Evolutionary conservation across 2,113 vertebrate species (phyloP), one percentile per base, ranked within the genome.

Genomic region (Cyphomyrus discorhynchus): DNA sequence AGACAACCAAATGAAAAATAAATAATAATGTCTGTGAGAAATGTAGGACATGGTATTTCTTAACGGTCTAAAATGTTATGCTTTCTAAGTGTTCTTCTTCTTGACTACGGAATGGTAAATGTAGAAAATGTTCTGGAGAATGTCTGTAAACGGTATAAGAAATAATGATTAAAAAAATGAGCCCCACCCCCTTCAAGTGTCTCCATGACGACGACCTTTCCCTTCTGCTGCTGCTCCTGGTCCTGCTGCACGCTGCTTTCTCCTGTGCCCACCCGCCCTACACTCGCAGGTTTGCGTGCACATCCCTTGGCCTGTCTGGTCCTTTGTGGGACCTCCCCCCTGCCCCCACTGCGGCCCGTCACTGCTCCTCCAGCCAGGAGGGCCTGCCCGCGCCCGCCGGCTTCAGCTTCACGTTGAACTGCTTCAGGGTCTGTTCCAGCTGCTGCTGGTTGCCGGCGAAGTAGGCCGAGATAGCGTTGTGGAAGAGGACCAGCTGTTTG

Each of bases 301-400:
- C 45, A 17, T 35, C 24, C 31, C 88, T 47, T 24, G 5, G 58
- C 42, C 58, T 56, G 88, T 74, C 70, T 31, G 45, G 70, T 27
- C 74, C 47, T n/a, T 49, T 49, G 15, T 1, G 70, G 24, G 31
- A 53, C 45, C 35, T 49, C 27, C 24, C 58, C 45, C 49, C 46
- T 35, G 19, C 24, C 52, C 70, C 21, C 39, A 47, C 24, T 39
- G 53, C 21, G 45, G 86, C 52, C 17, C 11, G 58, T 94, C 96
- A 97, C 92, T 96, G 96, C 91, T 98, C 97, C 96, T 98, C 98
- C 95, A 98, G 96, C 96, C 97, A 98, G 70, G 97, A 98, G 88
- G 97, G 96, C 91, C 97, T 95, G 91, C 95, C 96, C 0, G 92
- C 89, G 13, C 93, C 94, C 0, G 96, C 93, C 52, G 93, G 92